Conservation (phyloP, 2,888 invertebrate genomes). For the Andrena marginata region DNA sequence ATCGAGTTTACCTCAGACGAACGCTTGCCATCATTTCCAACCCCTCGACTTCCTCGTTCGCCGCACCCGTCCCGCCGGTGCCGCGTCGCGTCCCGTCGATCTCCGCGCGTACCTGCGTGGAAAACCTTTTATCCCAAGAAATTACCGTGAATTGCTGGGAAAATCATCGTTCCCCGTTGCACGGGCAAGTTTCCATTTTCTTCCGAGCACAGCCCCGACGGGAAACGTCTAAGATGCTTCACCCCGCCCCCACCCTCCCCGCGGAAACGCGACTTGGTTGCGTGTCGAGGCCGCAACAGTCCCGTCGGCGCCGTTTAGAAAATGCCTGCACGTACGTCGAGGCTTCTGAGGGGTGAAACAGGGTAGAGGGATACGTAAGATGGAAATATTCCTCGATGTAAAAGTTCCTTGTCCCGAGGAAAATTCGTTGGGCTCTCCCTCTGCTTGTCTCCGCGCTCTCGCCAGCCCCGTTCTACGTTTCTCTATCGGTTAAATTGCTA, state of each 20-base stretch:
- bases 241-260: neutral
- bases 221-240: neutral
- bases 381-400: constrained; percentile 40
- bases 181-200: constrained; percentile 41
- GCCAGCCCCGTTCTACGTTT: constrained; percentile 28
- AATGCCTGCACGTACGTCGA: constrained; percentile 48
- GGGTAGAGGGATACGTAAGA: constrained; percentile 8
- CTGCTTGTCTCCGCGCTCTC: neutral
- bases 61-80: neutral
- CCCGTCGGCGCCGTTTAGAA: constrained; percentile 44
- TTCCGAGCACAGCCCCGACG: neutral
- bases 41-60: neutral
- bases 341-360: constrained; percentile 14
- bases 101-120: neutral
- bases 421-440: constrained; percentile 42
- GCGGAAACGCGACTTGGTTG: constrained; percentile 48
- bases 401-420: constrained; percentile 22
- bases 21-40: constrained; percentile 42
- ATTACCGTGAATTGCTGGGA: constrained; percentile 63
- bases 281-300: constrained; percentile 49
- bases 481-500: constrained; percentile 62
- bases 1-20: constrained; percentile 64
- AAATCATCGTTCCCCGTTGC: constrained; percentile 52
- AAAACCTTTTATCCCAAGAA: constrained; percentile 61
- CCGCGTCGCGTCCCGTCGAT: neutral